A percentile compares a stretch with the other conserved stretches of the same genome.
Evolutionary conservation across 2,888 invertebrate genomes (phyloP).

Genomic region (Lamellibrachia columna): DNA sequence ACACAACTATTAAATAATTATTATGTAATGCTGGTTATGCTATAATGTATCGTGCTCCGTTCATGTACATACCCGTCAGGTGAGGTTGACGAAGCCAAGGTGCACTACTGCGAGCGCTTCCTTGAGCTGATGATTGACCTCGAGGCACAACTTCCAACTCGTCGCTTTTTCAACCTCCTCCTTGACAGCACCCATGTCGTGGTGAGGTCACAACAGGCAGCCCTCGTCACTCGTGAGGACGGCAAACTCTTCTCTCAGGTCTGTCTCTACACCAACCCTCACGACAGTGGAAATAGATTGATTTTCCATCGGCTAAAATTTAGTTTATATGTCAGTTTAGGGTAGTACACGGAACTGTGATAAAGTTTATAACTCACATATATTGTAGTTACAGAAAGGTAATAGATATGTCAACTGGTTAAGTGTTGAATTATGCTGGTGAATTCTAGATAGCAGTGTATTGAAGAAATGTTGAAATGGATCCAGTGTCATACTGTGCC

Average conservation of each 20-base stretch:
- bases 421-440: neutral
- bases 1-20: too few relatives aligned
- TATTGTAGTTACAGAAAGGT: neutral
- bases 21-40: too few relatives aligned
- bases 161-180: slow-evolving; percentile 95
- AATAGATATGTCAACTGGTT: neutral
- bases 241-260: slow-evolving; percentile 93
- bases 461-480: too few relatives aligned
- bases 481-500: too few relatives aligned
- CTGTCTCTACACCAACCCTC: slow-evolving; percentile 57
- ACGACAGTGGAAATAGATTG: too few relatives aligned
- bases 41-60: too few relatives aligned
- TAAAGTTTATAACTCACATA: neutral
- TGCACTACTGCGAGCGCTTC: slow-evolving; percentile 92
- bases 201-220: slow-evolving; percentile 85
- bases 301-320: too few relatives aligned
- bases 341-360: neutral
- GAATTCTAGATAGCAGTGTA: too few relatives aligned
- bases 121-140: slow-evolving; percentile 95
- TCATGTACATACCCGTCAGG: slow-evolving; percentile 45
- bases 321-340: too few relatives aligned
- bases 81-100: slow-evolving; percentile 67
- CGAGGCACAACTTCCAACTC: slow-evolving; percentile 92
- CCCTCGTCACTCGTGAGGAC: slow-evolving; percentile 77
- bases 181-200: slow-evolving; percentile 94